Percentiles rank a stretch among this genome's conserved stretches.
phyloP scores from a whole-genome alignment of 2,888 invertebrate genomes.

The Napeogenes sylphis region DNA sequence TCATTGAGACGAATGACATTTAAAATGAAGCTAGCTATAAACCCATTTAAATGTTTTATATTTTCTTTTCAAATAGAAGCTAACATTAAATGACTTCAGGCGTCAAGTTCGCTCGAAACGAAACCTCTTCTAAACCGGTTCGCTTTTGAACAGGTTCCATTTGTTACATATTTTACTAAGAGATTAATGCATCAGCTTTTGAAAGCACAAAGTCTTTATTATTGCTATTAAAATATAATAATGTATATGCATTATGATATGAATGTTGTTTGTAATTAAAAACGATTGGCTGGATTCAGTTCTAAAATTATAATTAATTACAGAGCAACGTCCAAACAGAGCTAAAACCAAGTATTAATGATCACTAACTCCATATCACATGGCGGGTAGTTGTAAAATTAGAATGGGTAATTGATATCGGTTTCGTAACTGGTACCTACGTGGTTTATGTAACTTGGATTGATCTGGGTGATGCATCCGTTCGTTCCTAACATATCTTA shows the following conservation, averaged over 20 bases:
- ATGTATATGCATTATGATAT: not conserved
- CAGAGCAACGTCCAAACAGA: conserved; percentile 16
- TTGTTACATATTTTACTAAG: conserved; percentile 27
- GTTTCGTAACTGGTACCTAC: conserved; percentile 26
- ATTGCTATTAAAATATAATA: conserved; percentile 9
- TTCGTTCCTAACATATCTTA: not conserved
- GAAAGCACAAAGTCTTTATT: not conserved
- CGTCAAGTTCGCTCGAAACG: conserved; percentile 13
- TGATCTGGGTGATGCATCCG: not conserved
- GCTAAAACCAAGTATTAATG: conserved; percentile 20
- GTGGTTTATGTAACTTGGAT: conserved; percentile 1
- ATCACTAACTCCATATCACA: conserved; percentile 24
- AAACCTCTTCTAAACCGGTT: conserved; percentile 33
- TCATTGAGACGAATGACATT: too few species aligned
- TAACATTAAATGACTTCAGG: not conserved
- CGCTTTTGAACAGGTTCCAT: conserved; percentile 25
- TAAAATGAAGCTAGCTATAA: too few species aligned
- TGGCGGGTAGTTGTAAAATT: conserved; percentile 29
- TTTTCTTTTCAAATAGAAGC: not conserved
- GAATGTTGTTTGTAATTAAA: conserved; percentile 3
- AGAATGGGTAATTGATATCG: conserved; percentile 30
- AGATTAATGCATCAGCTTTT: conserved; percentile 19
- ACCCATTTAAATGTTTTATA: too few species aligned
- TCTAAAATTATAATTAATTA: conserved; percentile 16
- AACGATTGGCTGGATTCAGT: conserved; percentile 7